A percentile compares a stretch with the other conserved stretches of the same genome.
phyloP scores from a whole-genome alignment of 2,797 vertebrate species.

The Pitangus sulphuratus region DNA sequence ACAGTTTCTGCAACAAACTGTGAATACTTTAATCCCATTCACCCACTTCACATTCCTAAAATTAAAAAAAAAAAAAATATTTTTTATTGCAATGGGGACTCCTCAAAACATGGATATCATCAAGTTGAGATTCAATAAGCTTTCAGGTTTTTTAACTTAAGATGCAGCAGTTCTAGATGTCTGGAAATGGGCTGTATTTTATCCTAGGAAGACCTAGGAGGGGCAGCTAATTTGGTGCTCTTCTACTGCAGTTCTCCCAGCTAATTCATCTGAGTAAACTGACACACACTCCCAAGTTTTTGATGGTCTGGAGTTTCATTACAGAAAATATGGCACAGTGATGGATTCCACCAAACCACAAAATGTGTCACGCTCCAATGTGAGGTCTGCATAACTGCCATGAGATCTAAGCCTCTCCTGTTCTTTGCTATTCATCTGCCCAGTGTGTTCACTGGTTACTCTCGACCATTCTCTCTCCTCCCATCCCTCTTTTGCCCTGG shows the following conservation, averaged over 20 bases:
- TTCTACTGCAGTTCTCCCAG: background rate
- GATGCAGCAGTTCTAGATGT: background rate
- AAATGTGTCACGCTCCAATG: background rate
- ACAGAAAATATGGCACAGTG: background rate
- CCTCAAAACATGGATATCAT: background rate
- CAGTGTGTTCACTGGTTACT: background rate
- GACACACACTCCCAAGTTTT: background rate
- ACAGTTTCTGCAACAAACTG: background rate
- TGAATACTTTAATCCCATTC: background rate
- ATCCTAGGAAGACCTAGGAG: background rate
- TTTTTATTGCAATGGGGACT: background rate
- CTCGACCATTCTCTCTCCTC: background rate
- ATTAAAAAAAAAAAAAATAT: background rate
- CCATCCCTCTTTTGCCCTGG: background rate
- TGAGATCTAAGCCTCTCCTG: background rate
- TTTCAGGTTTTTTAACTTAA: background rate
- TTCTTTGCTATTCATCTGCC: background rate
- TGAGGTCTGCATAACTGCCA: background rate
- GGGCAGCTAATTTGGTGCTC: background rate
- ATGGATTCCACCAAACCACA: background rate
- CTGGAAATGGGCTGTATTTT: background rate
- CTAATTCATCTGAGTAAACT: background rate
- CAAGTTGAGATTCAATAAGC: background rate
- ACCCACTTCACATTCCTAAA: background rate
- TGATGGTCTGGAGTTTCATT: background rate